phyloP scores from a whole-genome alignment of 2,113 vertebrate species.

The Cyprinus carpio region DNA sequence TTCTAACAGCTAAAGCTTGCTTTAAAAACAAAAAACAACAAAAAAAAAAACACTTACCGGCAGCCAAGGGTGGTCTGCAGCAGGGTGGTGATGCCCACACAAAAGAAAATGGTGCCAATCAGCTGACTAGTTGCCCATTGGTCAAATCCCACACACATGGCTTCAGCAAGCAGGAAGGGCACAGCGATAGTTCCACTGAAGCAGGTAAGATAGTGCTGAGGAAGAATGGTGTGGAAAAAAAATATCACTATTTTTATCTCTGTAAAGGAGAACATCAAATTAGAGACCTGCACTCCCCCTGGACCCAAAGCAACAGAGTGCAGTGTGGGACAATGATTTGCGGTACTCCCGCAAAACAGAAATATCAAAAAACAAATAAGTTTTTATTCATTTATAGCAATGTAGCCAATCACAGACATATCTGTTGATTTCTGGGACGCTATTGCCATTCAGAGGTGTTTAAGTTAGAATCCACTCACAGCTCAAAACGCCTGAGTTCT shows the following conservation, averaged over 20 bases:
- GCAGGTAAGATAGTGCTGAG: constrained; percentile 96
- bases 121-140: constrained; percentile 98
- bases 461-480: too few relatives aligned
- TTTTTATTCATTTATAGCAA: too few relatives aligned
- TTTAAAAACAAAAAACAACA: too few relatives aligned
- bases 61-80: constrained; percentile 95
- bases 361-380: too few relatives aligned
- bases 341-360: too few relatives aligned
- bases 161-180: constrained; percentile 93
- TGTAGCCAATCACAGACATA: too few relatives aligned
- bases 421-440: too few relatives aligned
- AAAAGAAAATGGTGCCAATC: constrained; percentile 99
- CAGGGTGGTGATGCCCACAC: constrained; percentile 96
- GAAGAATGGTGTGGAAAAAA: constrained; percentile 20
- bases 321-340: too few relatives aligned
- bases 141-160: constrained; percentile 97
- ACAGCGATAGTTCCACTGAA: constrained; percentile 98
- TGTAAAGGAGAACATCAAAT: neutral
- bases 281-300: too few relatives aligned
- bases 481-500: too few relatives aligned
- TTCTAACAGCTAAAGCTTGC: neutral
- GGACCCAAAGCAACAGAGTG: too few relatives aligned
- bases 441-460: too few relatives aligned
- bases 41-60: constrained; percentile 77
- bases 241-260: neutral